Evolutionary conservation across 2,113 vertebrate species (phyloP).

Genomic region (Lanius ludovicianus): DNA sequence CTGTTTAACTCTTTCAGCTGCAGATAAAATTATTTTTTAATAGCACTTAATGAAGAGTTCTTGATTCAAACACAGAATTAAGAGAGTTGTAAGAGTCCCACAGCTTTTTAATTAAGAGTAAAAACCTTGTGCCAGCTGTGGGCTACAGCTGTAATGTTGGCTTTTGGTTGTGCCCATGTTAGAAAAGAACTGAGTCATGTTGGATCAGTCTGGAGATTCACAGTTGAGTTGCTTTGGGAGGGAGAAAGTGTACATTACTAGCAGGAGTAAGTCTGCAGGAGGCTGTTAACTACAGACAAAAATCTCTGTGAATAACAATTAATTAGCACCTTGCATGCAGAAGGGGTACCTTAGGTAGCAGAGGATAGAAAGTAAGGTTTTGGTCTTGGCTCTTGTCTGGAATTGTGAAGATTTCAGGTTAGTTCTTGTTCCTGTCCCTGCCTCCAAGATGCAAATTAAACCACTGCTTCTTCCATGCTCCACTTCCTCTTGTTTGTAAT

Average conservation of each 20-base stretch:
- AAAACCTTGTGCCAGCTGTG: not conserved
- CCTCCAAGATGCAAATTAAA: not conserved
- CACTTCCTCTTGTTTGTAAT: not conserved
- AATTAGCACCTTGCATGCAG: not conserved
- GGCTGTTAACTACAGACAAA: not conserved
- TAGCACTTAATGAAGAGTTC: not conserved
- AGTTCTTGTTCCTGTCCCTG: not conserved
- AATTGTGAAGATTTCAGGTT: not conserved
- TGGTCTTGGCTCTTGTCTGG: not conserved
- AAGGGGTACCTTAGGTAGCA: not conserved
- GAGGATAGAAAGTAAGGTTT: not conserved
- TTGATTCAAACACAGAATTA: not conserved
- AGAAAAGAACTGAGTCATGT: not conserved
- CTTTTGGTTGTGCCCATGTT: not conserved
- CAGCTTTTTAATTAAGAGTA: not conserved
- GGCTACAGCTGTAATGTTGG: not conserved
- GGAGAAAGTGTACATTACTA: not conserved
- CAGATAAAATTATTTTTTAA: not conserved
- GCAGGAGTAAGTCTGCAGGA: not conserved
- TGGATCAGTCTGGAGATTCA: not conserved
- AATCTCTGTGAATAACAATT: not conserved
- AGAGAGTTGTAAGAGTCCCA: not conserved
- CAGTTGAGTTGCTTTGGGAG: not conserved
- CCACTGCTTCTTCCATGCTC: rapidly evolving
- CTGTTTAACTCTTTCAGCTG: not conserved